These are phyloP conservation scores for Cylindroiulus punctatus DNA, from an alignment of 2,888 invertebrate genomes.

Conservation along the genomic window DNA sequence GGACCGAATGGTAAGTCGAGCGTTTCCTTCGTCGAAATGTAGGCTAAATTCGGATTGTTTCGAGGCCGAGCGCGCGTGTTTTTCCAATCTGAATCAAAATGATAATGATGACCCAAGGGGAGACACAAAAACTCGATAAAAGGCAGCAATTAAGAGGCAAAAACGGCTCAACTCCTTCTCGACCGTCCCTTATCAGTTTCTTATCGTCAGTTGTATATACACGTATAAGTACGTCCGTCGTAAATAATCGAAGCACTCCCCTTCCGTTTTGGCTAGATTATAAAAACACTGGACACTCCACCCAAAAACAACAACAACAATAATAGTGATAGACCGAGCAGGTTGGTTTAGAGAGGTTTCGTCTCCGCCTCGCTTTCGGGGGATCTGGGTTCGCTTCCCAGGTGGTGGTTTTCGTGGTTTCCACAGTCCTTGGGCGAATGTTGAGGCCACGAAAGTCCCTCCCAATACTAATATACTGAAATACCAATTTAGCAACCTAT, in stretches of 20 bases:
- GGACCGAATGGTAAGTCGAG: not conserved
- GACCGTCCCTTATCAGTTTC: not conserved
- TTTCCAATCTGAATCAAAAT: not conserved
- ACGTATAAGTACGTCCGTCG: not conserved
- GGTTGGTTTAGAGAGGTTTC: too few relatives aligned
- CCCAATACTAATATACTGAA: too few relatives aligned
- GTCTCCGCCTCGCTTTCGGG: too few relatives aligned
- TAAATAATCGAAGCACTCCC: not conserved
- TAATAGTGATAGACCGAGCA: not conserved
- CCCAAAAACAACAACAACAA: not conserved
- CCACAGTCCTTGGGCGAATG: too few relatives aligned
- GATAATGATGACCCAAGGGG: not conserved
- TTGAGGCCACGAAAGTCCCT: too few relatives aligned
- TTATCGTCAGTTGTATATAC: not conserved
- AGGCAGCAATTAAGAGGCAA: conserved; percentile 1
- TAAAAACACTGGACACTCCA: not conserved
- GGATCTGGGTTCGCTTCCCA: too few relatives aligned
- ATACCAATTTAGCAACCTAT: too few relatives aligned
- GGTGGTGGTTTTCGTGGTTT: too few relatives aligned
- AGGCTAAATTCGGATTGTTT: not conserved
- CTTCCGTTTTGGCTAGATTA: not conserved
- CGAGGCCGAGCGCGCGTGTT: not conserved
- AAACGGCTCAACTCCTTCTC: not conserved
- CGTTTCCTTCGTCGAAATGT: not conserved
- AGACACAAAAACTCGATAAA: not conserved